Base-by-base conservation (phyloP, 2,113 vertebrate species). In the Cephalopholis sonnerati region DNA sequence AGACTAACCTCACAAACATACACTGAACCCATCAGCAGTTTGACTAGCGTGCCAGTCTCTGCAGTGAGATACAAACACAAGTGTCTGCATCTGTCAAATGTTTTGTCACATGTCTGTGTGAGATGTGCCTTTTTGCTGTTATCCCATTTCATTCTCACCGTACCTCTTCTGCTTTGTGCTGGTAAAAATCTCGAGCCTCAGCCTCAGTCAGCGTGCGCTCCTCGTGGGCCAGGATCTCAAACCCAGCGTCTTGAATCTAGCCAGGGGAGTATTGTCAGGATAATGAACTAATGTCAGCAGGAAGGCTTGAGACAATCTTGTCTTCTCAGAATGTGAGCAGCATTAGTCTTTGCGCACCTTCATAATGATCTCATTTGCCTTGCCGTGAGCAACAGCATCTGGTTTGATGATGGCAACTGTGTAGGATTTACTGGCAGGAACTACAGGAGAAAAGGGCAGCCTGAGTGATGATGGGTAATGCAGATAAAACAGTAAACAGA, bases 391-490 rank as follows among this genome's bases (percentile, higher is more conserved):
- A 46, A 97, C 96, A 7, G 95, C 97, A 9, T 98, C 96, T 59
- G 97, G 97, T 91, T 97, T 98, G 81, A 98, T 96, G 85, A 97
- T 95, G 18, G 95, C 96, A 82, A 98, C 87, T 25, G 97, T 97
- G 89, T 94, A 97, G 36, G 93, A 84, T 89, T 95, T 95, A 88
- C 88, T 92, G 50, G 79, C 83, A 70, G 96, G 91, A 53, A 94
- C 97, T 97, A 57, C 22, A 89, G 46, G 41, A 79, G 25, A 77
- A 22, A 78, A 84, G 59, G 78, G 53, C 61, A 70, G 79, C 53
- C 27, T 58, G 74, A 78, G 29, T 22, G 48, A 68, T 79, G 55
- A 74, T 73, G 20, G 41, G 13, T 36, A 50, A 79, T 57, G 50
- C 58, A 79, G 48, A 73, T 63, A 36, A 53, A 55, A 81, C 51